A percentile compares a stretch with the other conserved stretches of the same genome.
phyloP scores from a whole-genome alignment of 1,140 invertebrate species.

The Prorops nasuta region DNA sequence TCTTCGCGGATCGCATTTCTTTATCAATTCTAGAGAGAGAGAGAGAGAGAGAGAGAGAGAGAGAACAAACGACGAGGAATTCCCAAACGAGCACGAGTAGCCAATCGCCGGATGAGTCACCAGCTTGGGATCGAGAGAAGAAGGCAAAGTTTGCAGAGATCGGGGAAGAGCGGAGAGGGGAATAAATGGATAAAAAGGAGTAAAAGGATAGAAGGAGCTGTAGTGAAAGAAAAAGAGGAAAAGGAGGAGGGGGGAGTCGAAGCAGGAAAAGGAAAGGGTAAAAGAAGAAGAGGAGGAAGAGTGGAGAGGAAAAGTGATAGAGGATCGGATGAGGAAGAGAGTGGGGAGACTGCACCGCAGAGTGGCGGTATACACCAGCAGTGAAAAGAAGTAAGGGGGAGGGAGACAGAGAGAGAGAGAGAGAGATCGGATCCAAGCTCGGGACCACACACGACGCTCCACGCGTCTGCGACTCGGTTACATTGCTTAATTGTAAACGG shows the following conservation, averaged over 20 bases:
- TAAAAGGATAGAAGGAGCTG: slow-evolving; percentile 2
- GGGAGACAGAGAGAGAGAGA: slow-evolving; percentile 28
- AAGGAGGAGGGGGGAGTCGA: slow-evolving; percentile 14
- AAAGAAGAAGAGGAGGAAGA: slow-evolving; percentile 11
- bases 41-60: neutral
- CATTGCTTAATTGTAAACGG: slow-evolving; percentile 59
- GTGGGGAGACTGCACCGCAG: too few species aligned
- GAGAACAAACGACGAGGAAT: slow-evolving; percentile 28
- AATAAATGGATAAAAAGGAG: slow-evolving; percentile 20
- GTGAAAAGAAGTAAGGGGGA: slow-evolving; percentile 16
- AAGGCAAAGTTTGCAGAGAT: slow-evolving; percentile 25
- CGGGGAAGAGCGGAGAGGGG: slow-evolving; percentile 17
- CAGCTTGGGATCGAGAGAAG: slow-evolving; percentile 20
- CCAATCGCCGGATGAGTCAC: slow-evolving; percentile 39
- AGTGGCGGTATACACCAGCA: too few species aligned
- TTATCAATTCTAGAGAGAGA: slow-evolving; percentile 3
- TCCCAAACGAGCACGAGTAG: slow-evolving; percentile 35
- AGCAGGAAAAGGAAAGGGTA: slow-evolving; percentile 9
- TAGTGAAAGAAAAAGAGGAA: slow-evolving; percentile 4
- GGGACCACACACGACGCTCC: slow-evolving; percentile 57
- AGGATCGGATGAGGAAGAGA: slow-evolving; percentile 34
- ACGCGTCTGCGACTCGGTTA: slow-evolving; percentile 57
- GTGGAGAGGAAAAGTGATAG: too few species aligned
- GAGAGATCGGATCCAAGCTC: slow-evolving; percentile 46
- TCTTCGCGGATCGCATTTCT: neutral